Evolutionary conservation across 2,113 vertebrate genomes (phyloP).

Genomic region (Scopus umbretta): DNA sequence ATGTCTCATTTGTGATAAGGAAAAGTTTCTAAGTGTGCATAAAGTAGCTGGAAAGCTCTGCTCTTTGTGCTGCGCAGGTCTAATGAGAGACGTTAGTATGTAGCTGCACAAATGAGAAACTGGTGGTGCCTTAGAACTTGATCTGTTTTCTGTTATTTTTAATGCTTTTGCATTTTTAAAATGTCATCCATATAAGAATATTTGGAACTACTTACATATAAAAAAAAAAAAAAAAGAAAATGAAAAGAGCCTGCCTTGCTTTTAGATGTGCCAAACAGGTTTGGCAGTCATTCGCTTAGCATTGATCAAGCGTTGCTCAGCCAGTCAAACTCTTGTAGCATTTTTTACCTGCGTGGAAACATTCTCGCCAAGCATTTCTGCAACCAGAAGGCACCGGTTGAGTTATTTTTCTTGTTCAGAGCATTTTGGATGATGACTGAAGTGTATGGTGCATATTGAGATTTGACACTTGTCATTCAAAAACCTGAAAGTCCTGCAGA

Average conservation of each 20-base stretch:
- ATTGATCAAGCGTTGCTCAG: neutral
- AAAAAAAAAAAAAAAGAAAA: neutral
- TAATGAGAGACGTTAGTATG: neutral
- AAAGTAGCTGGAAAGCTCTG: neutral
- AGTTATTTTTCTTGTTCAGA: neutral
- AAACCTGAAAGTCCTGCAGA: neutral
- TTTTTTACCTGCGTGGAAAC: neutral
- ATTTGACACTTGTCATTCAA: neutral
- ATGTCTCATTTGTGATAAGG: slow-evolving; percentile 23
- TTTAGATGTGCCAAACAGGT: slow-evolving; percentile 1
- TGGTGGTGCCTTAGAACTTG: neutral
- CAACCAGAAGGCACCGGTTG: neutral
- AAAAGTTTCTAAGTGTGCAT: neutral
- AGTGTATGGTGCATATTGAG: neutral
- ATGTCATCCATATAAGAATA: neutral
- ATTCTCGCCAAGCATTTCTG: neutral
- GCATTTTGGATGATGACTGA: neutral
- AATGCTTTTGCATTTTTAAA: slow-evolving; percentile 35
- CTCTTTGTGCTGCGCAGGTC: neutral
- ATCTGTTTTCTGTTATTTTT: slow-evolving; percentile 40
- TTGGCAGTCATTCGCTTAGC: neutral
- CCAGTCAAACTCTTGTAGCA: neutral
- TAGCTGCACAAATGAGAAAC: slow-evolving; percentile 17
- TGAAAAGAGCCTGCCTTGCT: slow-evolving; percentile 21
- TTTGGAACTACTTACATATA: neutral